Percentiles rank a stretch among this genome's conserved stretches.
phyloP scores from a whole-genome alignment of 2,113 vertebrate genomes.

The Siniperca chuatsi region DNA sequence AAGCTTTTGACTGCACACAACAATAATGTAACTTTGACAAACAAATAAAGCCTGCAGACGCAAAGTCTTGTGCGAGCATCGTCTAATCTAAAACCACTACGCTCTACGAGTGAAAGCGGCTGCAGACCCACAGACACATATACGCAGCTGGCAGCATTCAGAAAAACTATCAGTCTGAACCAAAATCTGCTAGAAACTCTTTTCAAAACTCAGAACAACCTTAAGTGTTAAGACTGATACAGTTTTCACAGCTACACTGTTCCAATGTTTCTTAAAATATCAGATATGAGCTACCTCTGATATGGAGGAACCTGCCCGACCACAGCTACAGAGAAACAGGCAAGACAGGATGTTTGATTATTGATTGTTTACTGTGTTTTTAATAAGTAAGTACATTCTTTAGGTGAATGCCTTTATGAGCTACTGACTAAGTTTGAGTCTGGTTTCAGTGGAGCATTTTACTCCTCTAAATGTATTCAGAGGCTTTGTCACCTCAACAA shows the following conservation, averaged over 20 bases:
- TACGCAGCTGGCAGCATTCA: slow-evolving; percentile 1
- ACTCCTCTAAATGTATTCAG: slow-evolving; percentile 25
- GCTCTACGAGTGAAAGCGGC: neutral
- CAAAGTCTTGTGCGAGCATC: neutral
- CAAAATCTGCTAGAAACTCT: slow-evolving; percentile 12
- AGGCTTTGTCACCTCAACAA: slow-evolving; percentile 22
- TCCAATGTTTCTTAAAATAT: slow-evolving; percentile 2
- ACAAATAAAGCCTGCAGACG: neutral
- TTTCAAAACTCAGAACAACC: slow-evolving; percentile 11
- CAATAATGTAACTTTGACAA: slow-evolving; percentile 14
- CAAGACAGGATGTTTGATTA: neutral
- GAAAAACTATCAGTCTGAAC: slow-evolving; percentile 3
- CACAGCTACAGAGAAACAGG: slow-evolving; percentile 13
- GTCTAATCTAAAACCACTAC: neutral
- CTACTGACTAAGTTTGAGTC: neutral
- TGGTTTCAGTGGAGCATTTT: neutral
- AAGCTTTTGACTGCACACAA: slow-evolving; percentile 40
- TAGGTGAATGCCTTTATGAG: neutral
- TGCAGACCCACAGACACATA: neutral
- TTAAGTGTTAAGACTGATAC: slow-evolving; percentile 22
- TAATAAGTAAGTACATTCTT: neutral
- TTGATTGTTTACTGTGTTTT: neutral
- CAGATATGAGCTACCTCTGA: slow-evolving; percentile 4
- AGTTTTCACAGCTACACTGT: slow-evolving; percentile 10
- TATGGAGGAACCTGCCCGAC: neutral